Evolutionary conservation across 2,888 invertebrate species (phyloP), one percentile per base, ranked within the genome.

Genomic region (Caenorhabditis imperialis): DNA sequence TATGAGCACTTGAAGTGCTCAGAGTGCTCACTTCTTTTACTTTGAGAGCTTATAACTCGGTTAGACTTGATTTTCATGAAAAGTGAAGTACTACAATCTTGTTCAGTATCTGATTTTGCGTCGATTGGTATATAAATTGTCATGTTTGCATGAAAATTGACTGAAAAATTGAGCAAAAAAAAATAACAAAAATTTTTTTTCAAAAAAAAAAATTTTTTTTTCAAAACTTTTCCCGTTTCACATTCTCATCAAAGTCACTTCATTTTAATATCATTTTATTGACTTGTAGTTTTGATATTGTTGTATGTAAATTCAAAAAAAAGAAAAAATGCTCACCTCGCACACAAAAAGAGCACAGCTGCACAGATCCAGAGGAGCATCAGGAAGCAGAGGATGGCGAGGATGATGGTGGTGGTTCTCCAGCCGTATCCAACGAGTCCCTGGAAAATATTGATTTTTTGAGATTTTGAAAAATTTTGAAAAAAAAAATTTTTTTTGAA

Each of bases 351-450:
- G 22, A 67, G 20, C 10, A 37, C 40, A 14, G 48, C 37, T 35
- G 42, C 53, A 63, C 72, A 63, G n/a, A 72, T 55, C 23, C 70
- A 61, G 25, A 84, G 20, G 14, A 82, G 53, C 8, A 79, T 40
- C 33, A 85, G 37, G 23, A 75, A 76, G 33, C 51, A 45, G 18
- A 81, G 30, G 25, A 83, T 72, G 12, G 74, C 82, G 33, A 85
- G 70, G 47, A 84, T 75, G 42, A 85, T 81, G 10, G 84, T 81
- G 25, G 82, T 79, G 6, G 81, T 82, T 57, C 78, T 72, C 69
- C 74, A 85, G 33, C 73, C 75, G 20, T 61, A 74, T 55, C 79
- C 80, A 14, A 85, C 85, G 10, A 79, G 73, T 20, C 79, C 79
- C 78, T 79, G 61, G 7, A n/a, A n/a, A n/a, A n/a, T n/a, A n/a